A percentile compares a stretch with the other conserved stretches of the same genome.
Conservation (phyloP, 2,888 invertebrate species). For the Spicauda simplicius region DNA sequence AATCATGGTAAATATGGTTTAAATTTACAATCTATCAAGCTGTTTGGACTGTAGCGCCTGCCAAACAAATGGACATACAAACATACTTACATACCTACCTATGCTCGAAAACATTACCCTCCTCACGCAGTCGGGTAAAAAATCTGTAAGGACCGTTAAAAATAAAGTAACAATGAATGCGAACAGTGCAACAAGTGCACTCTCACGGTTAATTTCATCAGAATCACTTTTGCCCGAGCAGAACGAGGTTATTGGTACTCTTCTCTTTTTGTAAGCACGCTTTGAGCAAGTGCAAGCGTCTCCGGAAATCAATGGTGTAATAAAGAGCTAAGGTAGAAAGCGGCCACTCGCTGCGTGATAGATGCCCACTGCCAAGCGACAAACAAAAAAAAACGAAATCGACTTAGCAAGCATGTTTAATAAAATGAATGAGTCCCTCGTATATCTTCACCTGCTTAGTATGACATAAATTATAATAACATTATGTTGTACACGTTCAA, state of each 20-base stretch:
- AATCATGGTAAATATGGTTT: no score
- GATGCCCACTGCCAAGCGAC: constrained; percentile 76
- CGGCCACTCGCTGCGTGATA: constrained; percentile 82
- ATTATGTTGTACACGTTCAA: constrained; percentile 82
- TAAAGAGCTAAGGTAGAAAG: constrained; percentile 80
- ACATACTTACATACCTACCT: no score
- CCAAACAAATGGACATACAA: no score
- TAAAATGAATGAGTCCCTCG: constrained; percentile 82
- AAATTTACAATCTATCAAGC: no score
- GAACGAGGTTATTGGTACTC: constrained; percentile 39
- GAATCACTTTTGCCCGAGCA: constrained; percentile 37
- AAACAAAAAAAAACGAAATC: constrained; percentile 78
- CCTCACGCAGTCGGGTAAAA: no score
- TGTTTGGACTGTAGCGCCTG: no score
- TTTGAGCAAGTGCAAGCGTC: constrained; percentile 45
- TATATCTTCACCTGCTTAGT: constrained; percentile 85
- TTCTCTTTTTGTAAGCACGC: constrained; percentile 26
- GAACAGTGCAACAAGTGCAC: constrained; percentile 23
- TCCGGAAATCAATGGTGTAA: constrained; percentile 81
- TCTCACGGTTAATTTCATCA: constrained; percentile 35
- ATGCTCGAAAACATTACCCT: no score
- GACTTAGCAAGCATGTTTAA: constrained; percentile 84
- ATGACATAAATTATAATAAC: constrained; percentile 84
- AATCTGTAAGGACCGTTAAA: constrained; percentile 7
- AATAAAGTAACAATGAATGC: constrained; percentile 19